These are phyloP conservation scores for Eutolmus rufibarbis DNA, from an alignment of 2,888 invertebrate species.

Conservation along the genomic window DNA sequence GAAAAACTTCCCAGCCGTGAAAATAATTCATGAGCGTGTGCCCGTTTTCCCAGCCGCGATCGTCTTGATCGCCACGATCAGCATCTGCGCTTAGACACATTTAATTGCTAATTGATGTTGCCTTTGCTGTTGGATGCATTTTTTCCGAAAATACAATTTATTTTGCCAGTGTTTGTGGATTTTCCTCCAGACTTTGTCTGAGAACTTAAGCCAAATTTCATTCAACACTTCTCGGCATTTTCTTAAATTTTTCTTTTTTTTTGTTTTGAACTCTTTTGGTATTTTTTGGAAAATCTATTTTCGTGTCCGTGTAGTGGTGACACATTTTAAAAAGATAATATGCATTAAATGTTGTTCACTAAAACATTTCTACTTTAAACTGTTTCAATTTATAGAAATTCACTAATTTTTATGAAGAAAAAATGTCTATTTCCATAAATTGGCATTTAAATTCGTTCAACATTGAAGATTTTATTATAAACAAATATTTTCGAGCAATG, in stretches of 20 bases:
- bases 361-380: neutral
- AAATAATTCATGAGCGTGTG: conserved; percentile 7
- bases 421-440: neutral
- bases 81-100: conserved; percentile 2
- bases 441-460: neutral
- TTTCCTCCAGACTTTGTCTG: neutral
- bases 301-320: neutral
- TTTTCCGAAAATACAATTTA: conserved; percentile 3
- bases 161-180: neutral
- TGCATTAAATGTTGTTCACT: neutral
- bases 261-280: neutral
- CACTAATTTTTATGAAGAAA: neutral
- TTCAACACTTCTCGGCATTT: neutral
- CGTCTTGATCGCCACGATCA: neutral
- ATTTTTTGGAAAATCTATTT: neutral
- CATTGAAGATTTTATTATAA: neutral
- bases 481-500: neutral
- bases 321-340: neutral
- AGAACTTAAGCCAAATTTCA: neutral
- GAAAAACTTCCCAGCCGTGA: neutral
- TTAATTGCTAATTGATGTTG: neutral
- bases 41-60: neutral
- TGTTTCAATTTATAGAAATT: neutral
- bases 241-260: neutral
- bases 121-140: neutral